Percentiles rank a stretch among this genome's conserved stretches.
phyloP scores from a whole-genome alignment of 2,888 invertebrate species.

The Branchinecta sandiegonensis region DNA sequence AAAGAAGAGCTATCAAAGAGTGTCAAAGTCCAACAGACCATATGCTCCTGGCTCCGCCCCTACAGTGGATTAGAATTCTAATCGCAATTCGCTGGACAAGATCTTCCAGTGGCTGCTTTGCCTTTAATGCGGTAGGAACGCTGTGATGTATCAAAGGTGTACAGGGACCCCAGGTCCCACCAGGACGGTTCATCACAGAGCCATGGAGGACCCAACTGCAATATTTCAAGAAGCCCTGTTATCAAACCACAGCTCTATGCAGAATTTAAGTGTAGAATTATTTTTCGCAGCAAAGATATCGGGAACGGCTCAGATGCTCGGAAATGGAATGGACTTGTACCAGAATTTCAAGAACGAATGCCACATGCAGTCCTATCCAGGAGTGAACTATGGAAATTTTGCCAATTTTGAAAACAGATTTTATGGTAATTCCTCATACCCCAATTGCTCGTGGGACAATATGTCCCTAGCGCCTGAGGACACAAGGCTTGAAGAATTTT shows the following conservation, averaged over 20 bases:
- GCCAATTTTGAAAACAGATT: background rate
- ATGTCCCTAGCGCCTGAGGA: no score
- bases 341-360: background rate
- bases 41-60: no score
- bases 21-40: no score
- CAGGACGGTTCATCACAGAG: constrained; percentile 4
- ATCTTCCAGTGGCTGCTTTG: no score
- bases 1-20: no score
- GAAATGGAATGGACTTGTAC: background rate
- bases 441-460: no score
- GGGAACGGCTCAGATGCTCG: background rate
- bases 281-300: background rate
- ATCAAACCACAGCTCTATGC: background rate
- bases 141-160: background rate
- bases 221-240: background rate
- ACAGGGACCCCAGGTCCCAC: background rate
- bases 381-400: background rate
- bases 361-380: background rate
- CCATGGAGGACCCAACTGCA: constrained; percentile 4
- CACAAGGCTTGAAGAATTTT: no score
- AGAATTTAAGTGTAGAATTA: background rate
- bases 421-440: no score
- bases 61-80: no score
- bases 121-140: no score
- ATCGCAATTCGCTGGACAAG: no score